Conservation (phyloP, 2,113 vertebrate genomes). For the Lota lota region DNA sequence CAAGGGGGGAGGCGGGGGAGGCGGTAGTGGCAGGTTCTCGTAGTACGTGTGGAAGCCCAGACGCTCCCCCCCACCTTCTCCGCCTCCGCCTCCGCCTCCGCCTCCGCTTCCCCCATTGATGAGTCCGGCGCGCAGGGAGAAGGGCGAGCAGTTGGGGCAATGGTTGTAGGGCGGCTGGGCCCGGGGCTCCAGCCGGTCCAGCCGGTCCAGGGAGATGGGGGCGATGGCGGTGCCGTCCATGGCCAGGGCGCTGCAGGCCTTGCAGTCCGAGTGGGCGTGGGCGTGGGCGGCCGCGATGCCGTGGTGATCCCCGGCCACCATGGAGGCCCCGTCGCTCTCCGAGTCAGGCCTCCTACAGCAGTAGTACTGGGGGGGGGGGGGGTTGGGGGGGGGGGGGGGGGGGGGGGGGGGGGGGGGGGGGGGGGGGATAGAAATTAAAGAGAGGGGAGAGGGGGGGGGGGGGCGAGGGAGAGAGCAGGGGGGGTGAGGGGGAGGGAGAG, state of each 20-base stretch:
- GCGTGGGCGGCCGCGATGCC: conserved; percentile 34
- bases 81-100: conserved; percentile 79
- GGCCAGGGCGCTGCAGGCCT: conserved; percentile 82
- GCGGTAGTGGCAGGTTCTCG: conserved; percentile 66
- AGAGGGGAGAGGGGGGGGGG: too few species aligned
- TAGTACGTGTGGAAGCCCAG: conserved; percentile 80
- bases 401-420: neutral
- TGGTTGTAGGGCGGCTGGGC: conserved; percentile 44
- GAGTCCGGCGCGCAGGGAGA: conserved; percentile 75
- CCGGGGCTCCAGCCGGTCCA: conserved; percentile 55
- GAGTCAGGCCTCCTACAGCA: conserved; percentile 92
- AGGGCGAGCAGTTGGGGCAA: conserved; percentile 83
- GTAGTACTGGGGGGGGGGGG: conserved; percentile 79
- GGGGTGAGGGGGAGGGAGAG: neutral
- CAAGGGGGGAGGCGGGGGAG: conserved; percentile 54
- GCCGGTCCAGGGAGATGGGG: conserved; percentile 59
- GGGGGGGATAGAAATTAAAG: too few species aligned
- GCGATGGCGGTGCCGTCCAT: conserved; percentile 75
- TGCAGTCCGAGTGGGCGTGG: conserved; percentile 80
- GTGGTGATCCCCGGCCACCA: conserved; percentile 13
- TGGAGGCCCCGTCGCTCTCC: conserved; percentile 73
- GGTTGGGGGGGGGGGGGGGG: conserved; percentile 41
- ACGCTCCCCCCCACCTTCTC: conserved; percentile 82
- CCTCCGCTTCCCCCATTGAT: conserved; percentile 83
- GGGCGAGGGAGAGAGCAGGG: neutral